Percentiles rank a stretch among this genome's conserved stretches.
These are phyloP conservation scores for Lysandra bellargus DNA, from an alignment of 2,888 invertebrate genomes.

Conservation along the genomic window DNA sequence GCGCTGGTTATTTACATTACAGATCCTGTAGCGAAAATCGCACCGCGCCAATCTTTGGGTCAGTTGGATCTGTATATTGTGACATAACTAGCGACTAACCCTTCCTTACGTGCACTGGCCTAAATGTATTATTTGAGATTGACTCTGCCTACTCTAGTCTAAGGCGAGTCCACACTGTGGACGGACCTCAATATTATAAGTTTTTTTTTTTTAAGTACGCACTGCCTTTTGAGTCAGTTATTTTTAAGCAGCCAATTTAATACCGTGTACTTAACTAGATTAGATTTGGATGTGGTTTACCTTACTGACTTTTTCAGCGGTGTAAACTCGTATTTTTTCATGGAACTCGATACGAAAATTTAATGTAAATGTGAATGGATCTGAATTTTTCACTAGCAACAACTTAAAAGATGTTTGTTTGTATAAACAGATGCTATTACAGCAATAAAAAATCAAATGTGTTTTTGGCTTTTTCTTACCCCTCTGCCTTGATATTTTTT, in stretches of 20 bases:
- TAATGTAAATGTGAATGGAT: constrained; percentile 63
- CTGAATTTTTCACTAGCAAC: constrained; percentile 68
- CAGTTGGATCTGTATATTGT: background rate
- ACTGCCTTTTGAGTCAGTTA: constrained; percentile 56
- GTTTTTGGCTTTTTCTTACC: constrained; percentile 30
- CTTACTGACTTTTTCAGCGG: constrained; percentile 43
- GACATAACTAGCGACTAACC: background rate
- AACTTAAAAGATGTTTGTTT: constrained; percentile 75
- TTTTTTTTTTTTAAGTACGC: constrained; percentile 50
- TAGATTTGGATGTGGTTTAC: constrained; percentile 50
- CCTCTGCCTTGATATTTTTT: background rate
- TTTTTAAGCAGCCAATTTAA: constrained; percentile 44
- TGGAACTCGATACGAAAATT: constrained; percentile 46
- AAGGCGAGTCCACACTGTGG: constrained; percentile 44
- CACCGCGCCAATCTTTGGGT: background rate
- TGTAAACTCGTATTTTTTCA: constrained; percentile 54
- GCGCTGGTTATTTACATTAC: background rate
- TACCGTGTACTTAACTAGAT: constrained; percentile 33
- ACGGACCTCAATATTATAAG: constrained; percentile 56
- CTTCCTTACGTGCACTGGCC: constrained; percentile 5
- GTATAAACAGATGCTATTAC: constrained; percentile 76
- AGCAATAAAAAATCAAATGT: constrained; percentile 72
- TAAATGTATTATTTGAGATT: constrained; percentile 52
- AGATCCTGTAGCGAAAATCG: background rate
- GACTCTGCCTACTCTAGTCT: constrained; percentile 57